These are phyloP conservation scores for Hydrotaea cyrtoneurina DNA, from an alignment of 2,888 invertebrate species.

Conservation along the genomic window DNA sequence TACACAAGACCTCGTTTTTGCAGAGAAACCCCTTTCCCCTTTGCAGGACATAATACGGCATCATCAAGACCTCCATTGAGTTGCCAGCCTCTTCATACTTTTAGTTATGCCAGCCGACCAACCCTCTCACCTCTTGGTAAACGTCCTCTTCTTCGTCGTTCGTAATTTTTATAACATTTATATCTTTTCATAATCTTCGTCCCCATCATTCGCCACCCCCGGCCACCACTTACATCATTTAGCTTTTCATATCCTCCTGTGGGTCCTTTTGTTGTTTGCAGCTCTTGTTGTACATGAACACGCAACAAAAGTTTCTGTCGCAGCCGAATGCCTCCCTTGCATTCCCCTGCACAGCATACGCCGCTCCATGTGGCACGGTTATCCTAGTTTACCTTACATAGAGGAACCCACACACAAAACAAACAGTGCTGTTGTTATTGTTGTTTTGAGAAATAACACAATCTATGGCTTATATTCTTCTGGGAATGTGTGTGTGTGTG, in stretches of 20 bases:
- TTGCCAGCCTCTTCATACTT: neutral
- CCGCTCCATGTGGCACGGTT: neutral
- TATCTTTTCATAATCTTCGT: conserved; percentile 30
- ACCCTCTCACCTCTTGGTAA: neutral
- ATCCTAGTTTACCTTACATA: conserved; percentile 40
- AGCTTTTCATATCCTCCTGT: neutral
- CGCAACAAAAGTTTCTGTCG: conserved; percentile 16
- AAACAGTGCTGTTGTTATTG: neutral
- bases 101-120: neutral
- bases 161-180: conserved; percentile 39
- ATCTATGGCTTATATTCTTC: conserved; percentile 39
- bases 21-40: neutral
- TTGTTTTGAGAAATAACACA: conserved; percentile 31
- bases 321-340: neutral
- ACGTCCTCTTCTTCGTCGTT: neutral
- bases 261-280: neutral
- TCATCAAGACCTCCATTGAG: neutral
- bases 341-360: neutral
- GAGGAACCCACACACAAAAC: neutral
- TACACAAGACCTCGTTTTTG: neutral
- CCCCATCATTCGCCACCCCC: neutral
- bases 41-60: neutral
- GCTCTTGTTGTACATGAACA: conserved; percentile 1
- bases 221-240: neutral
- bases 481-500: neutral